Base-by-base conservation (phyloP, 1,140 invertebrate genomes). In the Sminthurides bifidus region DNA sequence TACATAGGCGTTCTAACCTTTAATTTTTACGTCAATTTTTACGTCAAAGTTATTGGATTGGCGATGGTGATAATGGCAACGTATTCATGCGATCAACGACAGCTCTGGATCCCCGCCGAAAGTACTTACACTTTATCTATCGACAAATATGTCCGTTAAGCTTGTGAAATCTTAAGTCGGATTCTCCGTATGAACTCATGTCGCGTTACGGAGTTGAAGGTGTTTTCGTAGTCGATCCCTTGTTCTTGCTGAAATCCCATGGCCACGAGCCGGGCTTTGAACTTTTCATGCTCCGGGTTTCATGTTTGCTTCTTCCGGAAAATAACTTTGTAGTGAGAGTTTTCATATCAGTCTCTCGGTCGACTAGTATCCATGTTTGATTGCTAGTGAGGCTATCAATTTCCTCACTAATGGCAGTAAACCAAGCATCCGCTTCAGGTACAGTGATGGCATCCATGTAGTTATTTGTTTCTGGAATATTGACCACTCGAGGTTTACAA, bases 221-320 rank as follows among this genome's bases (percentile, higher is more conserved):
- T 71, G 58, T 74, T 66, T n/a, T 57, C 41, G 46, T 67, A 72
- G 41, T 72, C 71, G 8, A 71, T 60, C 3, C 72, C 71, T 3
- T 65, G 24, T 27, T 52, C 55, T 60, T 73, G 71, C 4, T 31
- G 43, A 55, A 64, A 74, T 5, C 71, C 72, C 65, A 67, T 67
- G 3, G 63, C 66, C 0, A 75, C 70, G 24, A 73, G 61, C 29
- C 71, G 44, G 12, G 68, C 65, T 58, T 68, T 69, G 19, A 38
- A 58, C 15, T 54, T 54, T 23, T 64, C 63, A 31, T 58, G 46
- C 8, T 40, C 23, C 4, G 61, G 62, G n/a, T 65, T 30, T 1
- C n/a, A 5, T 10, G 31, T 38, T 17, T 19, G n/a, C 24, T 54
- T 54, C 2, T 31, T 24, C n/a, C 35, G 29, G 24, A 30, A 54